These are phyloP conservation scores for Epirrhoe tristata DNA, from an alignment of 2,888 invertebrate species.

Conservation along the genomic window DNA sequence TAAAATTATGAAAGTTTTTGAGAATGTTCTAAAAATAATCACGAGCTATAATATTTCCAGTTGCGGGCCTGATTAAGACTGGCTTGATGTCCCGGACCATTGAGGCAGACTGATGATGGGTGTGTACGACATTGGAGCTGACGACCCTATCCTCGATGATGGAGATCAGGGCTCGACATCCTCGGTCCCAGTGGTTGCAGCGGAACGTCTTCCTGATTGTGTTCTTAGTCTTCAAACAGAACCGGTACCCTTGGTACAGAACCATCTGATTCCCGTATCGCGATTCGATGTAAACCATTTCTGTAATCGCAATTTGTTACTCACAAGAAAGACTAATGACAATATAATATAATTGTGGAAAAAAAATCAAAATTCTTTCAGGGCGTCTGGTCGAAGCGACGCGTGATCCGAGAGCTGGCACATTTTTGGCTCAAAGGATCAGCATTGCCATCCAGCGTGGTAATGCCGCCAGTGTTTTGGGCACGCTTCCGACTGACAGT, in stretches of 20 bases:
- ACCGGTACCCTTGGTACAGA: slow-evolving; percentile 49
- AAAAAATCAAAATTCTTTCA: no score
- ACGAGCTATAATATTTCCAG: neutral
- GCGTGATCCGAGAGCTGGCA: no score
- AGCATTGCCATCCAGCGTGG: no score
- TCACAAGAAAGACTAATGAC: neutral
- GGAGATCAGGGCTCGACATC: slow-evolving; percentile 50
- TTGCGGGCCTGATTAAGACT: neutral
- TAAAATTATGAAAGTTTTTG: no score
- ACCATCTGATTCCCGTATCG: slow-evolving; percentile 49
- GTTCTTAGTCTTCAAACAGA: slow-evolving; percentile 54
- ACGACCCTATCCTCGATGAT: slow-evolving; percentile 47
- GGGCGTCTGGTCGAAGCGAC: no score
- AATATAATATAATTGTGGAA: no score
- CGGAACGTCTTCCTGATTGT: slow-evolving; percentile 47
- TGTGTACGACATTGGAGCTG: slow-evolving; percentile 34
- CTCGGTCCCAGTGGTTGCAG: slow-evolving; percentile 51
- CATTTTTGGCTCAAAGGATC: no score
- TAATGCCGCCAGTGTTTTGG: no score
- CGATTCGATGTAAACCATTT: slow-evolving; percentile 34
- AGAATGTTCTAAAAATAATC: neutral
- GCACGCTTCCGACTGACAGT: no score
- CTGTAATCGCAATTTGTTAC: slow-evolving; percentile 28
- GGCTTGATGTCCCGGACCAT: neutral
- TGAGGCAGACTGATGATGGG: slow-evolving; percentile 13